These are phyloP conservation scores for Colostygia pectinataria DNA, from an alignment of 2,888 invertebrate genomes.

Conservation along the genomic window DNA sequence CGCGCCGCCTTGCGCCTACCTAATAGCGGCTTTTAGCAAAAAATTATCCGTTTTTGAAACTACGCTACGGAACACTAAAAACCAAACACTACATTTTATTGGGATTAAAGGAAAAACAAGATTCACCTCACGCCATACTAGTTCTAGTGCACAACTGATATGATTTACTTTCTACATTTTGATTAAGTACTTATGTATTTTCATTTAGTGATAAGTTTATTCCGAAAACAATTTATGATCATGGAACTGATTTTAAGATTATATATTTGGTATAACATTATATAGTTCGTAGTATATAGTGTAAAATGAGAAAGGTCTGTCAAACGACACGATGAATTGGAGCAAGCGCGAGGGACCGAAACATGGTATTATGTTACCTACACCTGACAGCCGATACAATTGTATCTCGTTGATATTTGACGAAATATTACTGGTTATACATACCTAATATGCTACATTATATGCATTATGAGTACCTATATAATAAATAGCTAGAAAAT, in stretches of 20 bases:
- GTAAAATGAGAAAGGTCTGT: slow-evolving; percentile 80
- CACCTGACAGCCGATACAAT: slow-evolving; percentile 75
- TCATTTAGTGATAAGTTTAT: no score
- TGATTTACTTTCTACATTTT: slow-evolving; percentile 45
- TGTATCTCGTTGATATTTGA: slow-evolving; percentile 59
- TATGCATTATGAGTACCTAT: neutral
- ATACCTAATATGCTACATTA: slow-evolving; percentile 32
- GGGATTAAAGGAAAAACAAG: slow-evolving; percentile 44
- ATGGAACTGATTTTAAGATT: slow-evolving; percentile 36
- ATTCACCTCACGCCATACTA: slow-evolving; percentile 42
- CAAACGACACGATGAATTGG: slow-evolving; percentile 76
- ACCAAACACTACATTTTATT: slow-evolving; percentile 38
- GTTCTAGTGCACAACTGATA: slow-evolving; percentile 40
- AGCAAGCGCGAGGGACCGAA: slow-evolving; percentile 75
- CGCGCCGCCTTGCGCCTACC: slow-evolving; percentile 10
- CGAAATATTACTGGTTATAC: slow-evolving; percentile 54
- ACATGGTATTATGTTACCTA: slow-evolving; percentile 65
- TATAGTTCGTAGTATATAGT: slow-evolving; percentile 31
- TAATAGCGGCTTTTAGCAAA: slow-evolving; percentile 22
- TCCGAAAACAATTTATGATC: no score
- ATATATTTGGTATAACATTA: slow-evolving; percentile 20
- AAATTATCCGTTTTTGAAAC: neutral
- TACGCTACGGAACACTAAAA: slow-evolving; percentile 20
- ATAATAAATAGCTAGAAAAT: no score
- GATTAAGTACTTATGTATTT: slow-evolving; percentile 36